Conservation (phyloP, 2,797 vertebrate species). For the Ctenochaetus hawaiiensis region DNA sequence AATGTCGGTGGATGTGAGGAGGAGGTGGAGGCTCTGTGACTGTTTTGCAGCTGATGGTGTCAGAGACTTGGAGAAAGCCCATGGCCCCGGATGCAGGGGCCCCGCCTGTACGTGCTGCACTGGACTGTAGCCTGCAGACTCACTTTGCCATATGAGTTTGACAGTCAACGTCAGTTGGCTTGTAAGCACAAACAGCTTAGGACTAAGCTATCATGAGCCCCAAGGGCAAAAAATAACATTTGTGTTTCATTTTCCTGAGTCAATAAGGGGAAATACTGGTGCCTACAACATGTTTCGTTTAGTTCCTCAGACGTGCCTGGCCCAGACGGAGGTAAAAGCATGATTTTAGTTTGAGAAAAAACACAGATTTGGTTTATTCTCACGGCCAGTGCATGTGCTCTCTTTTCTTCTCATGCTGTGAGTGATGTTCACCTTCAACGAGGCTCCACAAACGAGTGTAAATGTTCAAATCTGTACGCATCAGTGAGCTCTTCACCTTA, state of each 20-base stretch:
- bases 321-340: slow-evolving; percentile 18
- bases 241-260: slow-evolving; percentile 60
- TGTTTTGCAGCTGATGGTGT: slow-evolving; percentile 12
- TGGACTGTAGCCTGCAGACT: slow-evolving; percentile 53
- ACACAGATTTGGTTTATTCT: slow-evolving; percentile 11
- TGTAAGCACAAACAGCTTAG: slow-evolving; percentile 73
- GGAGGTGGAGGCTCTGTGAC: slow-evolving; percentile 17
- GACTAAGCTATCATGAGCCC: slow-evolving; percentile 63
- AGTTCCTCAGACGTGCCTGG: slow-evolving; percentile 51
- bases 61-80: slow-evolving; percentile 47
- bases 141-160: slow-evolving; percentile 66
- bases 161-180: slow-evolving; percentile 51
- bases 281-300: slow-evolving; percentile 59
- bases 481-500: slow-evolving; percentile 40
- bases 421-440: slow-evolving; percentile 35
- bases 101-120: slow-evolving; percentile 36
- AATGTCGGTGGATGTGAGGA: not conserved
- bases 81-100: slow-evolving; percentile 22
- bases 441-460: slow-evolving; percentile 40
- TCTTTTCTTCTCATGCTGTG: slow-evolving; percentile 37
- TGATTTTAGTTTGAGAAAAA: slow-evolving; percentile 28
- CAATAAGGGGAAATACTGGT: slow-evolving; percentile 67
- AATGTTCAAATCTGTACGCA: slow-evolving; percentile 46
- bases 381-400: slow-evolving; percentile 28
- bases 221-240: slow-evolving; percentile 63